phyloP scores from a whole-genome alignment of 2,888 invertebrate genomes.

The Cartodere bifasciata region DNA sequence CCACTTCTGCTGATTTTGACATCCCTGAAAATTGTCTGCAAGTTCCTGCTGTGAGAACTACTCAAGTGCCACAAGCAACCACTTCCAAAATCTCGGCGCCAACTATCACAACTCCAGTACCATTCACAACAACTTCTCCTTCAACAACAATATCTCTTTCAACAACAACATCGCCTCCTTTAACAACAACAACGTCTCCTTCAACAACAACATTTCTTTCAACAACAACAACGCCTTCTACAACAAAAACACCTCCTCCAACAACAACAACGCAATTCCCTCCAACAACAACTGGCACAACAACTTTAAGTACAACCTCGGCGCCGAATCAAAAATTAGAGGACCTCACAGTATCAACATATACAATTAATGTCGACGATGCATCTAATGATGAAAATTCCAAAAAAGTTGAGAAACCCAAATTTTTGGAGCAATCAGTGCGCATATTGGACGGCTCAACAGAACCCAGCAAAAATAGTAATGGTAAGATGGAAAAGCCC shows the following conservation, averaged over 20 bases:
- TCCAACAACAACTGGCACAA: conserved; percentile 8
- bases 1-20: conserved; percentile 19
- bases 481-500: too few species aligned
- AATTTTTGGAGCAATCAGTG: too few species aligned
- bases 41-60: too few species aligned
- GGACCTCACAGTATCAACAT: conserved; percentile 23
- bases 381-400: conserved; percentile 16
- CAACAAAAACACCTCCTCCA: conserved; percentile 9
- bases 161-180: conserved; percentile 9
- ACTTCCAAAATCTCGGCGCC: too few species aligned
- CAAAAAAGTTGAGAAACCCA: too few species aligned
- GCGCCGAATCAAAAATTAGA: conserved; percentile 19
- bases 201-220: neutral
- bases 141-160: conserved; percentile 5
- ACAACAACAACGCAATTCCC: conserved; percentile 1
- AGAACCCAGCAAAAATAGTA: too few species aligned
- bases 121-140: conserved; percentile 4
- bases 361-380: conserved; percentile 25
- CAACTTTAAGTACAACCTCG: conserved; percentile 11
- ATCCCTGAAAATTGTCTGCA: conserved; percentile 13
- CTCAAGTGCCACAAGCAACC: too few species aligned
- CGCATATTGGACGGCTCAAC: too few species aligned
- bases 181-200: neutral
- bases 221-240: conserved; percentile 6
- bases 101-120: too few species aligned